Evolutionary conservation across 2,113 vertebrate genomes (phyloP).

Genomic region (Prietella phreatophila): DNA sequence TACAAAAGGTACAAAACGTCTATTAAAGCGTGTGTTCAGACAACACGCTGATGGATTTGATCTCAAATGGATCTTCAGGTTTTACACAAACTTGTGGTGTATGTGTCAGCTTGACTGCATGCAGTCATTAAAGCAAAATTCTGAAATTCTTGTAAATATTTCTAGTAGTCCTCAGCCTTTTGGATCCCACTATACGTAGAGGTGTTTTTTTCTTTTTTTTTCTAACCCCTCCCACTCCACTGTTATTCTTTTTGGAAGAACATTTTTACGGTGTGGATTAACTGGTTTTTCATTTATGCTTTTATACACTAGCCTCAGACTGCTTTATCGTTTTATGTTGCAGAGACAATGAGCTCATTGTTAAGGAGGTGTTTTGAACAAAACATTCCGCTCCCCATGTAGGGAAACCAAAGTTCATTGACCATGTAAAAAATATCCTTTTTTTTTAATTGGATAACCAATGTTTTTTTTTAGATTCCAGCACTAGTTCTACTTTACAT

Average conservation of each 20-base stretch:
- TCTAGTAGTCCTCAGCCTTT: background rate
- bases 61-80: background rate
- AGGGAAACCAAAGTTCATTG: slow-evolving; percentile 3
- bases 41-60: no score
- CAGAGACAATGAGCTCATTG: background rate
- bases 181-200: background rate
- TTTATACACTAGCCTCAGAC: background rate
- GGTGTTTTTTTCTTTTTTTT: background rate
- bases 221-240: background rate
- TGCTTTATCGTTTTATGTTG: background rate
- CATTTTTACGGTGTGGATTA: background rate
- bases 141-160: background rate
- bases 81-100: background rate
- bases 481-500: background rate
- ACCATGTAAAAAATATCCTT: background rate
- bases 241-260: background rate
- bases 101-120: background rate
- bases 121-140: no score
- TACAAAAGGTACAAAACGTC: background rate
- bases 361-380: background rate
- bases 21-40: no score
- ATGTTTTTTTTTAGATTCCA: background rate
- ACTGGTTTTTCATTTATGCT: background rate
- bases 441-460: background rate
- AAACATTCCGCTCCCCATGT: no score